Conservation (phyloP, 2,113 vertebrate genomes). For the Dinomys branickii region DNA sequence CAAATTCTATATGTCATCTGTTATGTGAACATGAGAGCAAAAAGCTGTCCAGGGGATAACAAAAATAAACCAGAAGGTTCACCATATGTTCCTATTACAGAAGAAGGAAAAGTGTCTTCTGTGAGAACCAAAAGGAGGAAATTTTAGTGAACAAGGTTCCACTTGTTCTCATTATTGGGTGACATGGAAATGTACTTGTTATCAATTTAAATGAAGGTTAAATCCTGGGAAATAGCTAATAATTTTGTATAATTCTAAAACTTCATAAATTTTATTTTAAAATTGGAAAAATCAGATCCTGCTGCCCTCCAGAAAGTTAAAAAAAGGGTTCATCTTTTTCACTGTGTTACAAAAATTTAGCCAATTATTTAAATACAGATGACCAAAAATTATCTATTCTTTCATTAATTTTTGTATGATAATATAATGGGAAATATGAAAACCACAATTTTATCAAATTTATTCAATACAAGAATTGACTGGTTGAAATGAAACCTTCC, state of each 20-base stretch:
- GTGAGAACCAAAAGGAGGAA: constrained; percentile 47
- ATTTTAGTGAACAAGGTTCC: neutral
- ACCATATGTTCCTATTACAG: constrained; percentile 63
- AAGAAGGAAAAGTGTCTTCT: constrained; percentile 45
- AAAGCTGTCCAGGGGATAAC: constrained; percentile 55
- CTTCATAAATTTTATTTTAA: neutral
- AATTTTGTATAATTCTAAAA: constrained; percentile 15
- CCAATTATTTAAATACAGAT: neutral
- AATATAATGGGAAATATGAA: neutral
- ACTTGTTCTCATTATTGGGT: constrained; percentile 17
- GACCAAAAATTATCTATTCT: neutral
- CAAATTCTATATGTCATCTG: constrained; percentile 63
- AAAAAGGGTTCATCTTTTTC: neutral
- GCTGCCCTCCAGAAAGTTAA: neutral
- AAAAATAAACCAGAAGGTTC: constrained; percentile 73
- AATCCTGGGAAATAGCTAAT: neutral
- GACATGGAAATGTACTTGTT: neutral
- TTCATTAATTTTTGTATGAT: neutral
- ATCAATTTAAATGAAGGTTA: neutral
- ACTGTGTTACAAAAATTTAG: neutral
- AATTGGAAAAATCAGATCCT: neutral
- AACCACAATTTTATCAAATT: neutral
- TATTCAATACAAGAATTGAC: neutral
- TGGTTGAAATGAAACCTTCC: neutral
- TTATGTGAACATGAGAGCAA: constrained; percentile 44